Conservation (phyloP, 2,888 invertebrate species). For the Acrobasis consociella region DNA sequence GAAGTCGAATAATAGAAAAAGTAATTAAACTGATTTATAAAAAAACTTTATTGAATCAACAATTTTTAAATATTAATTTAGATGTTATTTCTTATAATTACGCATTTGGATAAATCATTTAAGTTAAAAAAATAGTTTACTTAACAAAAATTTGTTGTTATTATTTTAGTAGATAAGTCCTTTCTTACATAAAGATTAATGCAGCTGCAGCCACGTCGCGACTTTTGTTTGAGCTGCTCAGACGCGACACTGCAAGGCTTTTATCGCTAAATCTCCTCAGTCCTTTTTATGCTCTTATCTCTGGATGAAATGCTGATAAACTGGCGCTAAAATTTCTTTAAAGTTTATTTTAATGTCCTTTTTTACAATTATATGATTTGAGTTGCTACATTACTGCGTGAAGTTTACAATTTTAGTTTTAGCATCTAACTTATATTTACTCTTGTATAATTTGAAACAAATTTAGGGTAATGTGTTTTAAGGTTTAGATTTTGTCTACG, state of each 20-base stretch:
- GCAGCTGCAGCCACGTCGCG: background rate
- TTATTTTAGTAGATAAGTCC: background rate
- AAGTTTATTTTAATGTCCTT: background rate
- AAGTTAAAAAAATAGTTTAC: too few species aligned
- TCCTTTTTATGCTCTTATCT: background rate
- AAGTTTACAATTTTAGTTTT: too few species aligned
- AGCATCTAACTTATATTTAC: too few species aligned
- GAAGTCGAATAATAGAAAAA: too few species aligned
- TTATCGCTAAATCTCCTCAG: slow-evolving; percentile 31
- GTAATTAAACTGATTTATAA: too few species aligned
- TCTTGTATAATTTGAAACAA: too few species aligned
- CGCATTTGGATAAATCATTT: too few species aligned
- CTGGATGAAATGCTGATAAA: background rate
- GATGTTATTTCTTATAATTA: too few species aligned
- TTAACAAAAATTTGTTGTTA: background rate
- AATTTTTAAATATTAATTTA: too few species aligned
- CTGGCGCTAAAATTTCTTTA: background rate
- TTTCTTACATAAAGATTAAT: background rate
- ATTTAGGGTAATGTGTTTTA: too few species aligned
- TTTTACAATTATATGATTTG: background rate
- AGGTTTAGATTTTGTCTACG: too few species aligned
- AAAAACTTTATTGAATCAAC: too few species aligned
- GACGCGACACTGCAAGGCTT: slow-evolving; percentile 41
- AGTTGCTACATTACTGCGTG: background rate
- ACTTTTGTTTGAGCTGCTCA: background rate